Conservation (phyloP, 1,140 invertebrate genomes). For the Antheraea mylitta region DNA sequence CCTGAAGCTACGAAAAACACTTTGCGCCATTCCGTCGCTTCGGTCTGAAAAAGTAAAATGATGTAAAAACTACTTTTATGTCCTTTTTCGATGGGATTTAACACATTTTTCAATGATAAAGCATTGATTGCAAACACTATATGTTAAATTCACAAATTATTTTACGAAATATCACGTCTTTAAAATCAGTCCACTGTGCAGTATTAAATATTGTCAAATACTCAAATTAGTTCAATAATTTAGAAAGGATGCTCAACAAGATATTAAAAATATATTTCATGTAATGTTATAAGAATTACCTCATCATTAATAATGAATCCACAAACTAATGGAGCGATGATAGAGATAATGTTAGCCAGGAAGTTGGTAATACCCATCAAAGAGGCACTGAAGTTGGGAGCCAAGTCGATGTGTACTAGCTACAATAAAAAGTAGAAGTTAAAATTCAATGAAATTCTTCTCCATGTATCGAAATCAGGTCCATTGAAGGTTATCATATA, state of each 20-base stretch:
- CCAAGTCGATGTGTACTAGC: conserved; percentile 86
- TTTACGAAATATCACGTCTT: too few species aligned
- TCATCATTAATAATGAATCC: conserved; percentile 80
- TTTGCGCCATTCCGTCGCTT: conserved; percentile 20
- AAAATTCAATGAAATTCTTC: background rate
- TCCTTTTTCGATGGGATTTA: too few species aligned
- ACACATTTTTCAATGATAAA: too few species aligned
- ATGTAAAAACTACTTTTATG: too few species aligned
- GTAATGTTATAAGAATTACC: conserved; percentile 51
- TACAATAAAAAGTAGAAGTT: conserved; percentile 50
- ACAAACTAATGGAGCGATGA: conserved; percentile 82
- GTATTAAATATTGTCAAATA: too few species aligned
- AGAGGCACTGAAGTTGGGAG: conserved; percentile 85
- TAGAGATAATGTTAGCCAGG: conserved; percentile 84
- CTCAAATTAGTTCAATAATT: too few species aligned
- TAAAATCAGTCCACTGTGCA: too few species aligned
- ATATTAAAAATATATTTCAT: background rate
- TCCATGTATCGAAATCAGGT: too few species aligned
- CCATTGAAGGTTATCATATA: too few species aligned
- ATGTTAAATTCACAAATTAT: too few species aligned
- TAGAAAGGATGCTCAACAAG: too few species aligned
- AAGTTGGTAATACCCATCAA: conserved; percentile 88
- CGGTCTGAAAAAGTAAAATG: background rate
- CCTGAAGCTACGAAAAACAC: conserved; percentile 29
- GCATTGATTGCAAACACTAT: too few species aligned